Conservation (phyloP, 1,140 invertebrate genomes). For the Orchestia grillus region DNA sequence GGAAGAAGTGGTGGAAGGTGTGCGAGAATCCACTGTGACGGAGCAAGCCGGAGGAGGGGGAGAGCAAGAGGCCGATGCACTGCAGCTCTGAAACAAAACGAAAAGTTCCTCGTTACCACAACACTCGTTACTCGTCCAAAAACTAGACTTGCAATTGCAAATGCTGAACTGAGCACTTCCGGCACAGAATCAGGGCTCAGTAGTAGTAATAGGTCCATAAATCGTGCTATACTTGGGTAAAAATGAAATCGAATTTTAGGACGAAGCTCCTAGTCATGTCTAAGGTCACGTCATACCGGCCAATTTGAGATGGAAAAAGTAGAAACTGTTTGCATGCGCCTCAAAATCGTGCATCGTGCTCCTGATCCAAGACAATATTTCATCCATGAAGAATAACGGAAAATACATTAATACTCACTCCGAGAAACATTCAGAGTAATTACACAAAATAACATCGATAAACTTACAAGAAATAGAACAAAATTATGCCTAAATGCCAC, state of each 20-base stretch:
- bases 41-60: not conserved
- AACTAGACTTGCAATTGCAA: too few relatives aligned
- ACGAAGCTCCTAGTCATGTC: too few relatives aligned
- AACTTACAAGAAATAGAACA: not conserved
- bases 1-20: constrained; percentile 40
- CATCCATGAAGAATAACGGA: too few relatives aligned
- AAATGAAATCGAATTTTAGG: not conserved
- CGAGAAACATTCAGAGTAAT: too few relatives aligned
- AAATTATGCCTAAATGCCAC: not conserved
- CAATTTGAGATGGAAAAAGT: too few relatives aligned
- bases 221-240: not conserved
- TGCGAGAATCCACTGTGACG: constrained; percentile 43
- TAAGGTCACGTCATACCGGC: too few relatives aligned
- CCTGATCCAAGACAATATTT: too few relatives aligned
- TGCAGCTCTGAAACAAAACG: constrained; percentile 4
- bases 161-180: not conserved
- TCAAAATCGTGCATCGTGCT: too few relatives aligned
- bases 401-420: too few relatives aligned
- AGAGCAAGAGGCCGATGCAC: not conserved
- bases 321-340: too few relatives aligned
- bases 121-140: not conserved
- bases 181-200: not conserved
- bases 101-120: not conserved
- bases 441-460: too few relatives aligned
- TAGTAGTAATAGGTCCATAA: not conserved